A percentile compares a stretch with the other conserved stretches of the same genome.
Evolutionary conservation across 2,888 invertebrate genomes (phyloP).

Genomic region (Argynnis bischoffii): DNA sequence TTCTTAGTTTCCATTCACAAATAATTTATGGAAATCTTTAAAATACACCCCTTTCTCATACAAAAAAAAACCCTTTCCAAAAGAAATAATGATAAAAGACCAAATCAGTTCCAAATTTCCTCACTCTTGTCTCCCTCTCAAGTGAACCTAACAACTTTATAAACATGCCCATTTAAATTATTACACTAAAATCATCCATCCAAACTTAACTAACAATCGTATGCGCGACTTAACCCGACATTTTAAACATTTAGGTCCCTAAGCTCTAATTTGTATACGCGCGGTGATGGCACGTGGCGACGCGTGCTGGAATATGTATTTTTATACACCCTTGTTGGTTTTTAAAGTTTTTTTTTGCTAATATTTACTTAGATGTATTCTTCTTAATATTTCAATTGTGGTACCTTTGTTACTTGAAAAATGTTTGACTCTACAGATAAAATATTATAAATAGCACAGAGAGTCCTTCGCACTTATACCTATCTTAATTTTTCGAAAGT

Average conservation of each 20-base stretch:
- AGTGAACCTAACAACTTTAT: constrained; percentile 15
- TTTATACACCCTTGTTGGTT: constrained; percentile 22
- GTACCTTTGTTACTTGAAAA: neutral
- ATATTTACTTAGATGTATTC: constrained; percentile 12
- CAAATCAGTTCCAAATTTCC: neutral
- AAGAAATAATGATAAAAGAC: neutral
- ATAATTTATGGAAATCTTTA: too few species aligned
- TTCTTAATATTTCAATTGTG: constrained; percentile 2
- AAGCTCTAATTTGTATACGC: constrained; percentile 79
- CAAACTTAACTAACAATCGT: constrained; percentile 73
- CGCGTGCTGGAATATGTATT: constrained; percentile 54
- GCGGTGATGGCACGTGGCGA: constrained; percentile 64
- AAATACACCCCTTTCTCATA: neutral
- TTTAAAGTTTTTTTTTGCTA: constrained; percentile 18
- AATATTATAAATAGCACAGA: too few species aligned
- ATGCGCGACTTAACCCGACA: constrained; percentile 69
- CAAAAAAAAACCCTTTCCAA: neutral
- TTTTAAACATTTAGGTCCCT: constrained; percentile 60
- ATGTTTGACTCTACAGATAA: too few species aligned
- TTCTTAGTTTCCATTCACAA: too few species aligned
- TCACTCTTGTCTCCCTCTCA: neutral
- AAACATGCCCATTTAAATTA: constrained; percentile 50
- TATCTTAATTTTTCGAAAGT: too few species aligned
- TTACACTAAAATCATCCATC: constrained; percentile 49
- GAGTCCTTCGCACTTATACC: too few species aligned